Percentiles rank a stretch among this genome's conserved stretches.
phyloP scores from a whole-genome alignment of 2,888 invertebrate species.

The Hoplodrina blanda region DNA sequence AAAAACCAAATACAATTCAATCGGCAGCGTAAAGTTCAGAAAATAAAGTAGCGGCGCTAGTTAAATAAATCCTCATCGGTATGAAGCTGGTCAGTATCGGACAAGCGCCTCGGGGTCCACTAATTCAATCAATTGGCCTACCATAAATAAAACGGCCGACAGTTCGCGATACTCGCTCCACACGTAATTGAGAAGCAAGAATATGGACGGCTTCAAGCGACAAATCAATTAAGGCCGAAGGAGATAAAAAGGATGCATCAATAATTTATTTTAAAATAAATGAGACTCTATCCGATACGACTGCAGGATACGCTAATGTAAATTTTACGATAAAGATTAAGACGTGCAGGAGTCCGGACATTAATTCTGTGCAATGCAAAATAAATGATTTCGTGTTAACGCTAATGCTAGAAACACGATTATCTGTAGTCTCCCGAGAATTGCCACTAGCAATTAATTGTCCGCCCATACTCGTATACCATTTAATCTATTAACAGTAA shows the following conservation, averaged over 20 bases:
- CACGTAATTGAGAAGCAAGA: slow-evolving; percentile 88
- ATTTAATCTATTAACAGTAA: slow-evolving; percentile 53
- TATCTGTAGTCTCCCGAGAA: slow-evolving; percentile 43
- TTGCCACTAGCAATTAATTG: slow-evolving; percentile 48
- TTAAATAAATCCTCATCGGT: slow-evolving; percentile 81
- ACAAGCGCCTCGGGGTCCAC: slow-evolving; percentile 86
- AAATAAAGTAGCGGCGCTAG: slow-evolving; percentile 75
- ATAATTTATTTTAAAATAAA: slow-evolving; percentile 82
- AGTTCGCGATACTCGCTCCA: slow-evolving; percentile 82
- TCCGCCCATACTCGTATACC: slow-evolving; percentile 38
- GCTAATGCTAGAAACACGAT: slow-evolving; percentile 51
- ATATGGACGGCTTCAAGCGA: slow-evolving; percentile 83
- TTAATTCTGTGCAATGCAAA: slow-evolving; percentile 52
- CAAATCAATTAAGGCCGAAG: slow-evolving; percentile 87
- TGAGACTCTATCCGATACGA: slow-evolving; percentile 66
- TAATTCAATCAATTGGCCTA: slow-evolving; percentile 89
- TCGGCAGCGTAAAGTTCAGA: slow-evolving; percentile 67
- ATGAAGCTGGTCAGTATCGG: slow-evolving; percentile 80
- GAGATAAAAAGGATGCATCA: slow-evolving; percentile 87
- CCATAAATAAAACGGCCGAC: slow-evolving; percentile 87
- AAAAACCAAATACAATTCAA: slow-evolving; percentile 48
- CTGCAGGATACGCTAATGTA: slow-evolving; percentile 73
- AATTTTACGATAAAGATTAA: slow-evolving; percentile 69
- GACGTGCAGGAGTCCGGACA: slow-evolving; percentile 54
- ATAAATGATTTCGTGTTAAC: slow-evolving; percentile 54